These are phyloP conservation scores for Pollachius pollachius DNA, from an alignment of 2,113 vertebrate genomes.

Conservation along the genomic window DNA sequence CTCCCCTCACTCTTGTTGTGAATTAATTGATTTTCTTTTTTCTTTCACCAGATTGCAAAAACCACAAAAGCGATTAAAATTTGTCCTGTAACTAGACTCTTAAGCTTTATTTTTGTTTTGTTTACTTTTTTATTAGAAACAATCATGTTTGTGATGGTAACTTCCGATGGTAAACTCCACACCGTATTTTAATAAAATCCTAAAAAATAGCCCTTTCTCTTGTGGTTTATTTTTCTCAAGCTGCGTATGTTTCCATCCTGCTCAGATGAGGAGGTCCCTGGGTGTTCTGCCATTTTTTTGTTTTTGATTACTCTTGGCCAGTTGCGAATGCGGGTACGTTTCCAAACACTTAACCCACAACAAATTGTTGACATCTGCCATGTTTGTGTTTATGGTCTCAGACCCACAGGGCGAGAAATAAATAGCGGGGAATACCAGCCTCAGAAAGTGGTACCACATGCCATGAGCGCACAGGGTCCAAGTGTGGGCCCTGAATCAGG, in stretches of 20 bases:
- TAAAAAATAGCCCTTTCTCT: conserved; percentile 58
- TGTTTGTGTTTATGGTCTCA: conserved; percentile 40
- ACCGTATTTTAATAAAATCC: conserved; percentile 86
- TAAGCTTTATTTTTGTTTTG: conserved; percentile 80
- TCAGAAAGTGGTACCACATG: too few species aligned
- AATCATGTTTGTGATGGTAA: conserved; percentile 87
- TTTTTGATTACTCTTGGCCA: not conserved
- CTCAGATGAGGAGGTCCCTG: not conserved
- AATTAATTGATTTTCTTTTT: conserved; percentile 63
- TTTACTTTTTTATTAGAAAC: conserved; percentile 85
- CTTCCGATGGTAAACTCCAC: conserved; percentile 82
- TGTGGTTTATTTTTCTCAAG: not conserved
- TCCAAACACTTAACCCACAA: conserved; percentile 25
- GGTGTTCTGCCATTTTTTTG: not conserved
- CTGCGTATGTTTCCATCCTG: not conserved
- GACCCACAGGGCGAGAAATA: not conserved
- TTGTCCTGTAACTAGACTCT: conserved; percentile 79
- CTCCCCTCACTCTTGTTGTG: conserved; percentile 65
- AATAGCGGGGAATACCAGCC: too few species aligned
- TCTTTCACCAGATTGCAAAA: conserved; percentile 78
- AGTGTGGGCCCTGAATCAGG: too few species aligned
- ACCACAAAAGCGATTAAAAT: conserved; percentile 56
- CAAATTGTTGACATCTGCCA: conserved; percentile 41
- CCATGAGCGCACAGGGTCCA: too few species aligned
- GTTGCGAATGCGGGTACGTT: conserved; percentile 17